Evolutionary conservation across 2,113 vertebrate species (phyloP).

Genomic region (Heloderma charlesbogerti): DNA sequence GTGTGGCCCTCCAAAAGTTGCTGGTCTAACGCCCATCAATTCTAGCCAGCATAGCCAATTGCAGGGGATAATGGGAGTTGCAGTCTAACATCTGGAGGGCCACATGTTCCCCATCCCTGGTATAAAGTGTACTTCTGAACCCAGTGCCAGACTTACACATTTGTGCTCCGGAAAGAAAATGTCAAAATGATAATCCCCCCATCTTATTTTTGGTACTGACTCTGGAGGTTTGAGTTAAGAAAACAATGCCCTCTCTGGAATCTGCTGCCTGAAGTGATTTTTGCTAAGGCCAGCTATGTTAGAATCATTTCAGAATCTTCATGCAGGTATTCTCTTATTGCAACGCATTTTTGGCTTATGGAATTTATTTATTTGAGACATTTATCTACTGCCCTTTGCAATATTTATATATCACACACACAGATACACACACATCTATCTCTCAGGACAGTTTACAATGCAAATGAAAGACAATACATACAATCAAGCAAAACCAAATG

Average conservation of each 20-base stretch:
- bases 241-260: background rate
- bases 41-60: too few relatives aligned
- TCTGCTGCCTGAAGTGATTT: background rate
- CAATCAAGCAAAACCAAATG: background rate
- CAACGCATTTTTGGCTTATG: background rate
- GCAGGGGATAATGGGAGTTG: too few relatives aligned
- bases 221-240: background rate
- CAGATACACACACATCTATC: background rate
- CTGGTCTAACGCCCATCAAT: too few relatives aligned
- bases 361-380: background rate
- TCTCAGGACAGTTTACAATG: background rate
- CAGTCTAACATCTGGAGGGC: too few relatives aligned
- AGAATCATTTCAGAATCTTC: background rate
- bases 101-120: too few relatives aligned
- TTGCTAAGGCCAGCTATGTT: background rate
- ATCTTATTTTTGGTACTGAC: constrained; percentile 5
- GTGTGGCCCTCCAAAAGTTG: too few relatives aligned
- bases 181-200: background rate
- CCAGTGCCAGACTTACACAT: background rate
- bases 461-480: background rate
- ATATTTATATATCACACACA: background rate
- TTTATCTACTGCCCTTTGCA: background rate
- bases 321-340: background rate
- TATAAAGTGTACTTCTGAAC: background rate
- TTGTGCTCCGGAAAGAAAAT: background rate